Base-by-base conservation (phyloP, 2,797 vertebrate species). In the Cyprinella venusta region DNA sequence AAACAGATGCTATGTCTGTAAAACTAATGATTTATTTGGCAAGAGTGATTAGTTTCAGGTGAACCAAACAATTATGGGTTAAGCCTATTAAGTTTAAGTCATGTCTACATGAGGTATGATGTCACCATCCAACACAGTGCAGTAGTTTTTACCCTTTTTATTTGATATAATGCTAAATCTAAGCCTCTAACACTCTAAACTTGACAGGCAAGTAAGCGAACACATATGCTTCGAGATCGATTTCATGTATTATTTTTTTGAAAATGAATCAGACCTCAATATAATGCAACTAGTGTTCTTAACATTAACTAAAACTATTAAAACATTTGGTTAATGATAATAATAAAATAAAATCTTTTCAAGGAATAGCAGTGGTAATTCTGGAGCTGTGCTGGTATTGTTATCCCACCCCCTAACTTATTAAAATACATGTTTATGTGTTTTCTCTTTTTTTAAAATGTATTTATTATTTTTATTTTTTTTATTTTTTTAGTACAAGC, bases 1-100 rank as follows among this genome's bases (percentile, higher is more conserved):
- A 68, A 85, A 80, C 81, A 88, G 81, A 88, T 84, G 85, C 70
- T 76, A 8, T 36, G 56, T 50, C 74, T 65, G 56, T 68, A 61
- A 76, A 65, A 75, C 63, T 45, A 85, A 81, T 69, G 56, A 67
- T n/a, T 59, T 59, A 65, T 52, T 79, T 59, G 50, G 24, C 30
- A 65, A 48, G 68, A 72, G 63, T 81, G 54, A 81, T 45, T 81
- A 0, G 30, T 74, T 75, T 40, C 54, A 81, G 70, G 70, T 52
- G 70, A 64, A 52, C 18, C 56, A 81, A 65, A 74, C 69, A 48
- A 42, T 59, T 68, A 80, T 69, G 33, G 15, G 50, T 80, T 50
- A 33, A 4, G 30, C 30, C 30, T 33, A n/a, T 72, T 36, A 65
- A n/a, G 56, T 30, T 67, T 65, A 50, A 50, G 26, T 78, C 26